Percentiles rank a stretch among this genome's conserved stretches.
Evolutionary conservation across 1,140 invertebrate species (phyloP).

Genomic region (Drosophila pruinosa): DNA sequence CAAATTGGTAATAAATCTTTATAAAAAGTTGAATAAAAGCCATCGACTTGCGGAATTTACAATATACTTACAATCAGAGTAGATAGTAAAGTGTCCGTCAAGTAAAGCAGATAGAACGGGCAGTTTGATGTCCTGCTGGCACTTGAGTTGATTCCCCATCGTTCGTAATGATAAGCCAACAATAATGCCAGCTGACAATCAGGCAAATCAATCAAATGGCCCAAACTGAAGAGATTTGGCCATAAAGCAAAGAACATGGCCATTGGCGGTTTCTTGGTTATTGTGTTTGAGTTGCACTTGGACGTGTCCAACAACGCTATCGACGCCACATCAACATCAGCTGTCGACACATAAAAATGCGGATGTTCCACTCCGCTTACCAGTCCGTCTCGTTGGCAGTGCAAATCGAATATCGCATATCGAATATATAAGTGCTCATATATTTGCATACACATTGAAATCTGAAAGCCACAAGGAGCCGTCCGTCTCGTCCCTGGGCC

Average conservation of each 20-base stretch:
- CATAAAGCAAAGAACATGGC: constrained; percentile 2
- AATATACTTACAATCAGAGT: background rate
- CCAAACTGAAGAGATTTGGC: constrained; percentile 26
- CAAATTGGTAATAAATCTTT: background rate
- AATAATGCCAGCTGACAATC: constrained; percentile 45
- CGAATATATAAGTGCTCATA: constrained; percentile 8
- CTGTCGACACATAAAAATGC: constrained; percentile 53
- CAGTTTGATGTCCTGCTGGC: constrained; percentile 5
- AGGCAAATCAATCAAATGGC: constrained; percentile 61
- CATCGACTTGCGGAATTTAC: background rate
- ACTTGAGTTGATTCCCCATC: constrained; percentile 23
- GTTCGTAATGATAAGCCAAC: constrained; percentile 64
- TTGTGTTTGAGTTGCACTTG: constrained; percentile 50
- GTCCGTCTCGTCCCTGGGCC: constrained; percentile 16
- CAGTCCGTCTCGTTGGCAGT: background rate
- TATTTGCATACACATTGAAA: constrained; percentile 74
- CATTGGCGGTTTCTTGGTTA: constrained; percentile 13
- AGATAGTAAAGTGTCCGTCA: background rate
- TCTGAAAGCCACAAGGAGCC: constrained; percentile 58
- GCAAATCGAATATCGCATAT: background rate
- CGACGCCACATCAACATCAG: constrained; percentile 46
- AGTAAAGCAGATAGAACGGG: background rate
- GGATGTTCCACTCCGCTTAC: background rate
- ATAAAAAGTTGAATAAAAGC: background rate
- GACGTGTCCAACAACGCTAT: constrained; percentile 13